phyloP scores from a whole-genome alignment of 2,888 invertebrate genomes.

The Synanthedon formicaeformis region DNA sequence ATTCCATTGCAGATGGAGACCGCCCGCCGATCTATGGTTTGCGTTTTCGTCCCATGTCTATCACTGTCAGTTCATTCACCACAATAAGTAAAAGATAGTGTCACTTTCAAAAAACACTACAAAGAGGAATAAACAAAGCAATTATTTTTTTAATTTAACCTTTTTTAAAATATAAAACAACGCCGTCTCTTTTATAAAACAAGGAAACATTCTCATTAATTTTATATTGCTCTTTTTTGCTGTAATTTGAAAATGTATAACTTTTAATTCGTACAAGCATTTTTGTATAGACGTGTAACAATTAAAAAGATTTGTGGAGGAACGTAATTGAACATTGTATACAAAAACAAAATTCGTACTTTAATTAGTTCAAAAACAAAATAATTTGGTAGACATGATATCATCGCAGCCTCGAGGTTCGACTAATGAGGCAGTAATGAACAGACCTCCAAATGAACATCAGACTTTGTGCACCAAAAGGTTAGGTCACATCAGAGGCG shows the following conservation, averaged over 20 bases:
- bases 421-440: conserved; percentile 48
- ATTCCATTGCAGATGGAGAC: conserved; percentile 11
- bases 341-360: conserved; percentile 27
- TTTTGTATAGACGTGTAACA: conserved; percentile 29
- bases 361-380: conserved; percentile 58
- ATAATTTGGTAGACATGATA: conserved; percentile 33
- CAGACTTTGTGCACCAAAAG: neutral
- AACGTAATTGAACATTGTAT: conserved; percentile 23
- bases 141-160: no score
- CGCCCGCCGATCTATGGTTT: conserved; percentile 12
- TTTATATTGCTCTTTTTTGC: no score
- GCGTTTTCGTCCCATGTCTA: conserved; percentile 28
- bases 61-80: conserved; percentile 43
- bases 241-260: no score
- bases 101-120: no score
- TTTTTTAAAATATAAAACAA: no score
- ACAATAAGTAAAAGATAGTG: no score
- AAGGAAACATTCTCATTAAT: no score
- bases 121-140: no score
- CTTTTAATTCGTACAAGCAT: no score
- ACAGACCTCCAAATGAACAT: conserved; percentile 38
- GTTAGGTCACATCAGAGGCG: no score
- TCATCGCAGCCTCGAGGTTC: conserved; percentile 30
- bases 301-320: conserved; percentile 21
- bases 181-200: no score